phyloP scores from a whole-genome alignment of 2,113 vertebrate species.

The Eubucco bourcierii region DNA sequence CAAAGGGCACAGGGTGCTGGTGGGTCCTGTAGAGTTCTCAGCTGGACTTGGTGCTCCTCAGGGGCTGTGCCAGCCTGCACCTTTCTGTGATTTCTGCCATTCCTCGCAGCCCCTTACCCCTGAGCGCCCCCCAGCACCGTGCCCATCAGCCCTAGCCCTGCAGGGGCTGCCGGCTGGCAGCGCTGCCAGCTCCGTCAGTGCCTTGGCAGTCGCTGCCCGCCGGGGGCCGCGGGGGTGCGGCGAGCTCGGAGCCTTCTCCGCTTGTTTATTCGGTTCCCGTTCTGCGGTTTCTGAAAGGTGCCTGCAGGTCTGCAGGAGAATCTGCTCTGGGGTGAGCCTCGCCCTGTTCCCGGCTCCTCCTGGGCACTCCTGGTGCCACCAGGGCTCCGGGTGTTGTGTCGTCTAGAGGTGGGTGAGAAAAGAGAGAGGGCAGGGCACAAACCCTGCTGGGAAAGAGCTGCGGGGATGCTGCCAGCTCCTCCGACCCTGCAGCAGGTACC shows the following conservation, averaged over 20 bases:
- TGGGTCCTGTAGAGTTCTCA: too few relatives aligned
- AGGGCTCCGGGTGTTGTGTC: background rate
- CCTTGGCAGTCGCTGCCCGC: slow-evolving; percentile 21
- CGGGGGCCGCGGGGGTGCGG: background rate
- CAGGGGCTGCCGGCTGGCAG: background rate
- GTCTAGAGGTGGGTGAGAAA: background rate
- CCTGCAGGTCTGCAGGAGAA: slow-evolving; percentile 64
- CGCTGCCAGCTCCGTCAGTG: background rate
- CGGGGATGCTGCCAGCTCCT: background rate
- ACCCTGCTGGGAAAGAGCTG: background rate
- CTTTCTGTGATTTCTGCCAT: too few relatives aligned
- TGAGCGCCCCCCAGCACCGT: background rate
- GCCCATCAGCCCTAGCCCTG: background rate
- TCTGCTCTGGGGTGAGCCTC: slow-evolving; percentile 38
- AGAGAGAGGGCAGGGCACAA: background rate
- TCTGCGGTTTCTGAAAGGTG: slow-evolving; percentile 57
- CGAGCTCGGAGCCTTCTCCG: slow-evolving; percentile 33
- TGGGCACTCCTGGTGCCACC: background rate
- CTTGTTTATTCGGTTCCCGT: slow-evolving; percentile 46
- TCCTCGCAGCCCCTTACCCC: too few relatives aligned
- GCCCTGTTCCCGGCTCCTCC: slow-evolving; percentile 41
- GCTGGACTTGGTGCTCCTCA: too few relatives aligned
- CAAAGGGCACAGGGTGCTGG: too few relatives aligned
- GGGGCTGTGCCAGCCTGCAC: too few relatives aligned
- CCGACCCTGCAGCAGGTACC: background rate